Conservation (phyloP, 37 sponge, comb jelly and placozoan genomes). For the Beroe forskalii region DNA sequence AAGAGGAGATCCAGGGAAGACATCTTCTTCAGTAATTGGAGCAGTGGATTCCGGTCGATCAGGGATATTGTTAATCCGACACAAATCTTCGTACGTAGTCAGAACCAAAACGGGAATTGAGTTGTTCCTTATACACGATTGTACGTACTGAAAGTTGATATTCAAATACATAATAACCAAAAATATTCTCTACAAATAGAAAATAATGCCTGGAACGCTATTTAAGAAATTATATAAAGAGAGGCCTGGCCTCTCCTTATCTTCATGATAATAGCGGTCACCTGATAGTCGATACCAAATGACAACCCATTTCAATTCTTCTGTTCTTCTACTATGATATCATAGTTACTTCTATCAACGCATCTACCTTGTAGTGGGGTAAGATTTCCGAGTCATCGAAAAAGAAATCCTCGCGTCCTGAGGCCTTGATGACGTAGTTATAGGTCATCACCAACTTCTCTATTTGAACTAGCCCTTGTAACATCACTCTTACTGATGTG, state of each 20-base stretch:
- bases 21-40: not conserved
- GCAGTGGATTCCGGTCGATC: not conserved
- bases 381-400: not conserved
- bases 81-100: constrained; percentile 30
- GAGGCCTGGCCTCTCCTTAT: too few species aligned
- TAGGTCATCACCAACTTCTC: not conserved
- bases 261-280: too few species aligned
- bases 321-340: too few species aligned
- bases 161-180: not conserved
- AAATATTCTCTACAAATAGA: not conserved
- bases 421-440: not conserved
- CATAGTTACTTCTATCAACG: too few species aligned
- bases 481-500: not conserved
- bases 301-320: too few species aligned
- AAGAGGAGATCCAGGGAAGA: constrained; percentile 39
- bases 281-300: too few species aligned
- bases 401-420: constrained; percentile 22
- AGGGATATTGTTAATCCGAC: not conserved
- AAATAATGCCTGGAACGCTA: too few species aligned
- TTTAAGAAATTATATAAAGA: too few species aligned
- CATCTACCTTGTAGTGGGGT: constrained; percentile 42
- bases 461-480: not conserved
- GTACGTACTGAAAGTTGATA: constrained; percentile 29
- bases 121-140: constrained; percentile 25
- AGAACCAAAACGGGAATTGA: constrained; percentile 5